Evolutionary conservation across 1,140 invertebrate species (phyloP), one percentile per base, ranked within the genome.

Genomic region (Trichonephila clavipes): DNA sequence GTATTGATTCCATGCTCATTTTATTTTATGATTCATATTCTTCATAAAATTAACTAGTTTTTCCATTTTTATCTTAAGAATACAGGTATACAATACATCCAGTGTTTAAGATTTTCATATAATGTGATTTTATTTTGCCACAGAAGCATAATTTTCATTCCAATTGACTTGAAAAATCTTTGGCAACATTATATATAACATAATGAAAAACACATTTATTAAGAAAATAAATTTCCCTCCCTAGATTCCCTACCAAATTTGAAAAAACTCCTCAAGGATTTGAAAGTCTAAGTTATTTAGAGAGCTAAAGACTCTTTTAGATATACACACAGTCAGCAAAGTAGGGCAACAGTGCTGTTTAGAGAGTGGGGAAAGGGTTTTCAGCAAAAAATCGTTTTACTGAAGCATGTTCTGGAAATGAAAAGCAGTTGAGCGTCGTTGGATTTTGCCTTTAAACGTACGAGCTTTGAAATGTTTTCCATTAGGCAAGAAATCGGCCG

Each of bases 381-480:
- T 81, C 62, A 5, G 40, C 51, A 8, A 90, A 90, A 90, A 90
- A 90, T 90, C 88, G 69, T 81, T 90, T 90, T 81, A 81, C n/a
- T 40, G 21, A 72, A 28, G 19, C 88, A 81, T 90, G 88, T 92
- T 85, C 21, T 64, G n/a, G 61, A 92, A 85, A 92, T 92, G 77
- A 92, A 92, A 92, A 62, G 64, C 64, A 58, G 86, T 40, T 40
- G 40, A 44, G 16, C 24, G 61, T 87, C 58, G 12, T 62, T 16
- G 61, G 62, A n/a, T 44, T 40, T 24, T 24, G 19, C 89, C 51
- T 90, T 90, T 51, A 58, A 51, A 61, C 66, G 44, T 44, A 89
- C 34, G 64, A 72, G n/a, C 58, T 90, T 24, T 83, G 77, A 82
- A 82, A 90, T 51, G 58, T 82, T 90, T 90, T 90, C 89, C 89